A percentile compares a stretch with the other conserved stretches of the same genome.
phyloP scores from a whole-genome alignment of 2,113 vertebrate genomes.

The Cephalophus harveyi region DNA sequence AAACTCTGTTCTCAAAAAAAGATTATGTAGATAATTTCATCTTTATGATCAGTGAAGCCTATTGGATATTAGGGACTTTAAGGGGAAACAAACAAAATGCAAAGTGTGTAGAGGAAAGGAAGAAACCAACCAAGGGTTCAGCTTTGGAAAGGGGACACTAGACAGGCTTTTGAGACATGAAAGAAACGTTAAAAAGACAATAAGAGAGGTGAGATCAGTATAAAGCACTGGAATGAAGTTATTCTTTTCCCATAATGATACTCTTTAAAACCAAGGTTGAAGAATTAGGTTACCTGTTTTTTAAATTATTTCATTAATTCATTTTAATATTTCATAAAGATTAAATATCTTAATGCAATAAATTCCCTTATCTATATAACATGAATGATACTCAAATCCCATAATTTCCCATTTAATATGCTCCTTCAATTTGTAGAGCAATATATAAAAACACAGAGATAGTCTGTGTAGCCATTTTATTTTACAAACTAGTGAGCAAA shows the following conservation, averaged over 20 bases:
- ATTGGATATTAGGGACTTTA: neutral
- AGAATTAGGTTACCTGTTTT: neutral
- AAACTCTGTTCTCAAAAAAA: neutral
- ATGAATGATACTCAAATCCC: neutral
- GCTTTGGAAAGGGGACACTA: neutral
- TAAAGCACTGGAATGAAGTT: neutral
- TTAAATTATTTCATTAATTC: neutral
- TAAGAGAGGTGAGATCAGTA: neutral
- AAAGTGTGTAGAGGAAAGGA: neutral
- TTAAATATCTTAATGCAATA: neutral
- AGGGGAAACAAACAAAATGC: neutral
- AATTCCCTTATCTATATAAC: neutral
- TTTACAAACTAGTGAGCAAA: neutral
- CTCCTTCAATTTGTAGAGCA: neutral
- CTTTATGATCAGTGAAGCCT: neutral
- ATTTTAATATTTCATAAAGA: neutral
- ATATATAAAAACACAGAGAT: neutral
- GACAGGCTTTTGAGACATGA: neutral
- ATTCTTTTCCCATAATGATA: neutral
- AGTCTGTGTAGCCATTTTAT: neutral
- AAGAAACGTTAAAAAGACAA: neutral
- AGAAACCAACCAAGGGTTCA: neutral
- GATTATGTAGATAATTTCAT: neutral
- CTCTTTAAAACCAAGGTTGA: neutral
- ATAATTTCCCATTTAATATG: neutral